phyloP scores from a whole-genome alignment of 2,113 vertebrate genomes.

The Nycticebus coucang region DNA sequence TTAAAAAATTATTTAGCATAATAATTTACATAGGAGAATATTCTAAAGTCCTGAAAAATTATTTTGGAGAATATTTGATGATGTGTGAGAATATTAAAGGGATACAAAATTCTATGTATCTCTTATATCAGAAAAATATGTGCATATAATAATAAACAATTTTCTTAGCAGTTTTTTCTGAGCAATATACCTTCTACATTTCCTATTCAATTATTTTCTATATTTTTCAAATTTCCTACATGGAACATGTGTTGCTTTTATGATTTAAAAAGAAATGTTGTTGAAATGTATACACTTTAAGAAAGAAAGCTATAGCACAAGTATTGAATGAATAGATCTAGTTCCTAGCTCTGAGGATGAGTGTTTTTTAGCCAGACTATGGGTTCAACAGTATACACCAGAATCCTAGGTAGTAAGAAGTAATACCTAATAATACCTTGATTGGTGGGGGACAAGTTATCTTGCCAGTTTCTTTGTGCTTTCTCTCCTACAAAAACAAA shows the following conservation, averaged over 20 bases:
- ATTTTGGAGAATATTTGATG: conserved; percentile 10
- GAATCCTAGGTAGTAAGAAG: background rate
- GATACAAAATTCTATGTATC: background rate
- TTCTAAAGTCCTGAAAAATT: background rate
- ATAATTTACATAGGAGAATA: background rate
- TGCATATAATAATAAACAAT: background rate
- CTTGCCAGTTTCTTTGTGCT: background rate
- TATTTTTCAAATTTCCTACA: background rate
- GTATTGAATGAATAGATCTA: background rate
- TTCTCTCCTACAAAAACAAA: conserved; percentile 9
- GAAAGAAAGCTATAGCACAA: background rate
- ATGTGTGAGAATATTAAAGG: background rate
- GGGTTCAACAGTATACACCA: background rate
- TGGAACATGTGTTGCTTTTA: conserved; percentile 12
- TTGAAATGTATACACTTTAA: background rate
- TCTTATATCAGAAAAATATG: conserved; percentile 1
- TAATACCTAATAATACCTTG: background rate
- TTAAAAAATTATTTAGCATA: background rate
- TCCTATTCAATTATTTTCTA: background rate
- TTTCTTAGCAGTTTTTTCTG: conserved; percentile 7
- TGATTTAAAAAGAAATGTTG: background rate
- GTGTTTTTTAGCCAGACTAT: background rate
- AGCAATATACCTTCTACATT: conserved; percentile 16
- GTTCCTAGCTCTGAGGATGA: conserved; percentile 24
- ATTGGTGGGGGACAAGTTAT: background rate